Percentiles rank a stretch among this genome's conserved stretches.
Evolutionary conservation across 2,797 vertebrate species (phyloP).

Genomic region (Percopsis omiscomaycus): DNA sequence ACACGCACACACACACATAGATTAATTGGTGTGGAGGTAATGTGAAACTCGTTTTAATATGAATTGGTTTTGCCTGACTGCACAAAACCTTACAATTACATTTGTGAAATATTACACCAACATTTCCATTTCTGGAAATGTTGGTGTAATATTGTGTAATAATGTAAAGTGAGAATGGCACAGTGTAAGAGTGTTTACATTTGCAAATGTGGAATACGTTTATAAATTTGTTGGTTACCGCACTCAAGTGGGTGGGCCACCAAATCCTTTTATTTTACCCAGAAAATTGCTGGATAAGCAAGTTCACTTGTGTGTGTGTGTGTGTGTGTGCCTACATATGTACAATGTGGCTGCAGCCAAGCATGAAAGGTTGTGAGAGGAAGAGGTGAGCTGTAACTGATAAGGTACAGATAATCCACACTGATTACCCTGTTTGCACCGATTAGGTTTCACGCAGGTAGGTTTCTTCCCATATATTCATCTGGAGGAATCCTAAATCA

Average conservation of each 20-base stretch:
- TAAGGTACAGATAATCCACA: conserved; percentile 69
- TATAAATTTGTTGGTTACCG: conserved; percentile 24
- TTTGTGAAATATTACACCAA: conserved; percentile 46
- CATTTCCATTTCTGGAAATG: background rate
- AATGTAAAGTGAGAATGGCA: background rate
- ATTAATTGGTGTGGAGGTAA: conserved; percentile 54
- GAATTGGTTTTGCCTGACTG: conserved; percentile 54
- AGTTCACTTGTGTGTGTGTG: background rate
- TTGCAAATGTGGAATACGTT: conserved; percentile 32
- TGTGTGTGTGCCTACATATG: conserved; percentile 19
- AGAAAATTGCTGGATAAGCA: too few relatives aligned
- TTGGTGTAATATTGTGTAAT: too few relatives aligned
- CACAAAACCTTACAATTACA: conserved; percentile 69
- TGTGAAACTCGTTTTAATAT: conserved; percentile 62
- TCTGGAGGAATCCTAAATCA: conserved; percentile 31
- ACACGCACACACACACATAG: conserved; percentile 53
- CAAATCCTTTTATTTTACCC: conserved; percentile 7
- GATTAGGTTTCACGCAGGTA: conserved; percentile 57
- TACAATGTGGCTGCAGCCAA: conserved; percentile 43
- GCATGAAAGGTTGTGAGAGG: conserved; percentile 54
- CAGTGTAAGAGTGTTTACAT: conserved; percentile 29
- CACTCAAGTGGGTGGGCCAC: conserved; percentile 19
- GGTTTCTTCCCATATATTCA: conserved; percentile 59
- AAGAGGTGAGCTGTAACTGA: conserved; percentile 70
- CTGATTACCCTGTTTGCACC: conserved; percentile 71